Percentiles rank a stretch among this genome's conserved stretches.
These are phyloP conservation scores for Harpegnathos saltator DNA, from an alignment of 1,140 invertebrate species.

Conservation along the genomic window DNA sequence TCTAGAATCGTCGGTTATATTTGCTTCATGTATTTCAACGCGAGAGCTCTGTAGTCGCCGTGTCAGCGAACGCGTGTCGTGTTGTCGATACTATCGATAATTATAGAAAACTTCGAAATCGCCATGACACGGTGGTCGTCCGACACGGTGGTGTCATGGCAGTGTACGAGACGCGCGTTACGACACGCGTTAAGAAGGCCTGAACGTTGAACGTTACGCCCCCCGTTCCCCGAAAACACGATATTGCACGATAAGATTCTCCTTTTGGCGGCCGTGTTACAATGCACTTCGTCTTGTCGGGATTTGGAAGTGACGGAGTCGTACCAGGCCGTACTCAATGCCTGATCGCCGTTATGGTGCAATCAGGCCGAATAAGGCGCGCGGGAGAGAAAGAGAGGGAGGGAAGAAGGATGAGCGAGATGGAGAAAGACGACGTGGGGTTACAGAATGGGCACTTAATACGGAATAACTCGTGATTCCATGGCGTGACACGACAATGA, in stretches of 20 bases:
- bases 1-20: conserved; percentile 8
- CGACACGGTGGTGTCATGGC: background rate
- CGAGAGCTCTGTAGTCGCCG: background rate
- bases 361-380: conserved; percentile 72
- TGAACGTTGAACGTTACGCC: conserved; percentile 50
- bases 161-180: conserved; percentile 13
- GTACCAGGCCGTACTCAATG: conserved; percentile 31
- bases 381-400: conserved; percentile 31
- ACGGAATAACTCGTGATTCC: conserved; percentile 69
- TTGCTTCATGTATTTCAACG: background rate
- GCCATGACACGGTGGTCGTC: background rate
- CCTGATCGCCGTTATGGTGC: conserved; percentile 70
- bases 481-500: conserved; percentile 62
- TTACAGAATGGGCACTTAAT: conserved; percentile 72
- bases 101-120: conserved; percentile 42
- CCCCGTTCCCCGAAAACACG: conserved; percentile 65
- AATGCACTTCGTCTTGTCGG: conserved; percentile 57
- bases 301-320: conserved; percentile 63
- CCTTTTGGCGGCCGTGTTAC: conserved; percentile 36
- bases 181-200: conserved; percentile 23
- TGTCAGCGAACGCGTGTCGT: conserved; percentile 20
- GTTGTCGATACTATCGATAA: conserved; percentile 41
- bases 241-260: conserved; percentile 60
- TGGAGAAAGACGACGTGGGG: conserved; percentile 38
- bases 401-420: conserved; percentile 10